phyloP scores from a whole-genome alignment of 2,797 vertebrate genomes.

The Onychomys torridus region DNA sequence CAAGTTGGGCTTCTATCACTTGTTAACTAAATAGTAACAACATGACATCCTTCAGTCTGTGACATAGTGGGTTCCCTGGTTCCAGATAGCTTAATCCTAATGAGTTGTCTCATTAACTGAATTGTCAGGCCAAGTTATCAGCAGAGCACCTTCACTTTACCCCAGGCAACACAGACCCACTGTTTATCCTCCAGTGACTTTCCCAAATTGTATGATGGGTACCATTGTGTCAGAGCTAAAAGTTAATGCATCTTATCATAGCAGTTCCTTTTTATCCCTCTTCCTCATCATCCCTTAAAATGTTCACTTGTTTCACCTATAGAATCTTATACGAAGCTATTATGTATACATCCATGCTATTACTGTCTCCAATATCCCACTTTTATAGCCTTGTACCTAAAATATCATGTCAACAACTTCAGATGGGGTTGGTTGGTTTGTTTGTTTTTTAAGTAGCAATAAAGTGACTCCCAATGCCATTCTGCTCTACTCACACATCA shows the following conservation, averaged over 20 bases:
- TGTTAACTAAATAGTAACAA: background rate
- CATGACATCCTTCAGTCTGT: background rate
- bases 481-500: too few species aligned
- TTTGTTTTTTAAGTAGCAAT: background rate
- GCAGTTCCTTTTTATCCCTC: background rate
- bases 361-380: background rate
- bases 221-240: slow-evolving; percentile 1
- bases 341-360: too few species aligned
- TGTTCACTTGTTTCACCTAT: background rate
- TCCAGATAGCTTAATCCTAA: background rate
- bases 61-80: background rate
- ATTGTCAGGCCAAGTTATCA: background rate
- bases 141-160: background rate
- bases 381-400: background rate
- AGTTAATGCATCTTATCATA: background rate
- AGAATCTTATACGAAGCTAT: background rate
- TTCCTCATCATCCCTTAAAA: background rate
- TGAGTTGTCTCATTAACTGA: background rate
- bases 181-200: background rate
- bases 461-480: too few species aligned
- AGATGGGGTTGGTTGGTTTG: background rate
- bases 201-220: background rate
- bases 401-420: slow-evolving; percentile 27
- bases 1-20: background rate
- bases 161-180: background rate